Evolutionary conservation across 2,113 vertebrate species (phyloP), one percentile per base, ranked within the genome.

Genomic region (Himantopus leucocephalus): DNA sequence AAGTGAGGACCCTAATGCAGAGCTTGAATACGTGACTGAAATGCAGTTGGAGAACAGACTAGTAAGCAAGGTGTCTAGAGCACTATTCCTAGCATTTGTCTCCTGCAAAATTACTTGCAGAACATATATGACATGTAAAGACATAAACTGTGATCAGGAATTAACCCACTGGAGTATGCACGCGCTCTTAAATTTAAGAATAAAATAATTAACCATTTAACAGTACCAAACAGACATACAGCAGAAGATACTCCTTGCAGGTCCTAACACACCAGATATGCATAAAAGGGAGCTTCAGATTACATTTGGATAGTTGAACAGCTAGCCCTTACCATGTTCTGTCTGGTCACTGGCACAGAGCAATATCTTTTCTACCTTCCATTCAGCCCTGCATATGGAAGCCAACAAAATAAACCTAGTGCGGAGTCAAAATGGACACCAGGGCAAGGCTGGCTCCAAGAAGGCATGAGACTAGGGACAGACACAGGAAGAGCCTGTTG

Each of bases 331-430:
- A 39, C 9, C 35, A 62, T 1, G 5, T 59, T 20, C 23, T 58
- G 4, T 35, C 56, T 59, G 12, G 18, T 59, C 52, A 85, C 5
- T 0, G 0, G n/a, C n/a, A 79, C 1, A 53, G 6, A 78, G 5
- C 23, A 85, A n/a, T 88, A 43, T 12, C 12, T 85, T 11, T 63
- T 39, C 30, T 23, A 75, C 24, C 10, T 68, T 45, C 47, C 22
- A 41, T 63, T 86, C 71, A 78, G 24, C 30, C 22, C 19, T 45
- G n/a, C 10, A 20, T 6, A 14, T 8, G 27, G 35, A 58, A 78
- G 67, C 29, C 27, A 70, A 39, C 23, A 56, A 90, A 90, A 77
- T 10, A 39, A 73, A 77, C 5, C 35, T 66, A 58, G 22, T 27
- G 9, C 11, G 27, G 45, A 47, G 14, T 37, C 16, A 73, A 55